These are phyloP conservation scores for Sterna hirundo DNA, from an alignment of 2,113 vertebrate species.

Conservation along the genomic window DNA sequence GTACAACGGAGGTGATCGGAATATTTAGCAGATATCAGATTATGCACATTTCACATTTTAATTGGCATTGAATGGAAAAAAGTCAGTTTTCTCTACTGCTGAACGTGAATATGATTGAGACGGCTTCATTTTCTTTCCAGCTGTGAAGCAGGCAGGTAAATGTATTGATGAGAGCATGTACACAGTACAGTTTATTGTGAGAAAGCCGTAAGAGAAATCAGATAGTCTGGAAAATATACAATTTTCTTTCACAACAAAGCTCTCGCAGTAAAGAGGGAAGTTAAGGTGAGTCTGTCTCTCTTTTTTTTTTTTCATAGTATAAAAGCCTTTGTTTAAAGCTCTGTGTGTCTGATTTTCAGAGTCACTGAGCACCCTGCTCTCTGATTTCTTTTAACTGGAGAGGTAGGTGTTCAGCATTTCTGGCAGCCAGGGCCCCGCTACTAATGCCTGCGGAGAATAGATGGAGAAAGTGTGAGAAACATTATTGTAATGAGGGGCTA, in stretches of 20 bases:
- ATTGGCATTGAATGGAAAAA: not conserved
- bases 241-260: conserved; percentile 26
- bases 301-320: not conserved
- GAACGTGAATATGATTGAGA: conserved; percentile 27
- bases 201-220: conserved; percentile 9
- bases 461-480: conserved; percentile 34
- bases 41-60: not conserved
- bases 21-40: not conserved
- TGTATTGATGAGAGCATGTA: not conserved
- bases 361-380: not conserved
- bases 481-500: conserved; percentile 53
- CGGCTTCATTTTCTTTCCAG: conserved; percentile 27
- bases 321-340: conserved; percentile 31
- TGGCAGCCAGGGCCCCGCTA: not conserved
- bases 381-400: conserved; percentile 6
- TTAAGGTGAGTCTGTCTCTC: not conserved
- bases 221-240: not conserved
- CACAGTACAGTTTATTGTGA: not conserved
- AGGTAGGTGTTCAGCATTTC: conserved; percentile 5
- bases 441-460: conserved; percentile 42
- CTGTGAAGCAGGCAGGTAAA: conserved; percentile 21
- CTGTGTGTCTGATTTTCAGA: not conserved
- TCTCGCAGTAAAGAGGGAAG: not conserved
- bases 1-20: not conserved
- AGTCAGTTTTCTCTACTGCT: not conserved